Evolutionary conservation across 2,797 vertebrate species (phyloP).

Genomic region (Lagocephalus sceleratus): DNA sequence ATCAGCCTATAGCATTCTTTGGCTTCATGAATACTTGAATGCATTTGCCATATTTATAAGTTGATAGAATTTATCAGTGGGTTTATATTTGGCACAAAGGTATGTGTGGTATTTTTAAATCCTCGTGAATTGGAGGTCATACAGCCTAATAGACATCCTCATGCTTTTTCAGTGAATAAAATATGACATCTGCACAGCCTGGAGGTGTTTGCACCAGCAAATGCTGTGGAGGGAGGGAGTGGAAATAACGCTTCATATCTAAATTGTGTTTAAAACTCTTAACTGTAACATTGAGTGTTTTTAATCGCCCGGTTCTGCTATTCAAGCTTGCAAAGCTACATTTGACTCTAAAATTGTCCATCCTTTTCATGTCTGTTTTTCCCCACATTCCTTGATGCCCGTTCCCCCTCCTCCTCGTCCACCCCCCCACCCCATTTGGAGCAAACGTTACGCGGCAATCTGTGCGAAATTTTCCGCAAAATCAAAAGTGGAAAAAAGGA

Average conservation of each 20-base stretch:
- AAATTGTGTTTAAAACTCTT: slow-evolving; percentile 15
- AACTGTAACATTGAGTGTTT: neutral
- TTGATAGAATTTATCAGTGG: slow-evolving; percentile 76
- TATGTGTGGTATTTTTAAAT: slow-evolving; percentile 71
- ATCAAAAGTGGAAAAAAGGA: slow-evolving; percentile 70
- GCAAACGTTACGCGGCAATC: slow-evolving; percentile 53
- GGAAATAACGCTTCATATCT: slow-evolving; percentile 41
- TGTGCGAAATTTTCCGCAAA: slow-evolving; percentile 78
- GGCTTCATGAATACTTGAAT: slow-evolving; percentile 73
- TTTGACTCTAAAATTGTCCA: slow-evolving; percentile 10
- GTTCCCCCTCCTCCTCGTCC: slow-evolving; percentile 2
- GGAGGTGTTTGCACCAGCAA: slow-evolving; percentile 44
- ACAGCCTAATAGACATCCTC: slow-evolving; percentile 70
- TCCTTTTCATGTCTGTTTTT: slow-evolving; percentile 19
- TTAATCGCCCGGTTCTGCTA: neutral
- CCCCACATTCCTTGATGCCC: slow-evolving; percentile 5
- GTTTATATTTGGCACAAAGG: slow-evolving; percentile 70
- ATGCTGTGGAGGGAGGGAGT: slow-evolving; percentile 43
- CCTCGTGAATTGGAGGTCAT: slow-evolving; percentile 70
- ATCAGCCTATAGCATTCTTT: slow-evolving; percentile 80
- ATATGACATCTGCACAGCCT: slow-evolving; percentile 65
- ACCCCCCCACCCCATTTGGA: slow-evolving; percentile 22
- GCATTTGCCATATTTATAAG: slow-evolving; percentile 73
- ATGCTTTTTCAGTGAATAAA: slow-evolving; percentile 71
- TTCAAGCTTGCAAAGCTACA: neutral